phyloP scores from a whole-genome alignment of 53 echinoderm and acorn worm genomes.

The Astropecten irregularis region DNA sequence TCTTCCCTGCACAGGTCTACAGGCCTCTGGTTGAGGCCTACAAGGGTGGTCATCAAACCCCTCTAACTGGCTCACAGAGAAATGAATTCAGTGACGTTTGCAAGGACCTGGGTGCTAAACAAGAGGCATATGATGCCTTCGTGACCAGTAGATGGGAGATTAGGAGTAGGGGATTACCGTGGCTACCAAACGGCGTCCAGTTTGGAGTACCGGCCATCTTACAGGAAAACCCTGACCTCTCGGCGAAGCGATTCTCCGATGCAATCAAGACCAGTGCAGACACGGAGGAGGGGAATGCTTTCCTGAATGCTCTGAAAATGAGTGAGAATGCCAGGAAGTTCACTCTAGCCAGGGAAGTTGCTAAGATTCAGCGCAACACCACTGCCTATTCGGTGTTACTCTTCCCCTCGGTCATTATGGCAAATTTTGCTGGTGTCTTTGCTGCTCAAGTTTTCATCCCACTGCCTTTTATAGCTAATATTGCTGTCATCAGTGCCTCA shows the following conservation, averaged over 20 bases:
- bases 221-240: constrained; percentile 57
- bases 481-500: constrained; percentile 36
- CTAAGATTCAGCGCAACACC: constrained; percentile 43
- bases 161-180: constrained; percentile 64
- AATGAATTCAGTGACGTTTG: constrained; percentile 78
- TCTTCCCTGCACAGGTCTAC: constrained; percentile 70
- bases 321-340: constrained; percentile 77
- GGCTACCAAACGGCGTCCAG: constrained; percentile 82
- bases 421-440: constrained; percentile 66
- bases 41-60: constrained; percentile 53
- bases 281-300: constrained; percentile 70
- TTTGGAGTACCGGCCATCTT: constrained; percentile 76
- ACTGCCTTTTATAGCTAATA: constrained; percentile 52
- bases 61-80: constrained; percentile 31
- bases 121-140: constrained; percentile 55
- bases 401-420: constrained; percentile 62
- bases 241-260: constrained; percentile 57
- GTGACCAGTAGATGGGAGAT: constrained; percentile 73
- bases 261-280: constrained; percentile 63
- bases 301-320: constrained; percentile 63
- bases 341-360: constrained; percentile 74
- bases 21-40: constrained; percentile 77
- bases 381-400: constrained; percentile 65
- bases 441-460: constrained; percentile 48
- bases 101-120: constrained; percentile 48